Evolutionary conservation across 2,113 vertebrate genomes (phyloP), one percentile per base, ranked within the genome.

Genomic region (Cercopithecus mona): DNA sequence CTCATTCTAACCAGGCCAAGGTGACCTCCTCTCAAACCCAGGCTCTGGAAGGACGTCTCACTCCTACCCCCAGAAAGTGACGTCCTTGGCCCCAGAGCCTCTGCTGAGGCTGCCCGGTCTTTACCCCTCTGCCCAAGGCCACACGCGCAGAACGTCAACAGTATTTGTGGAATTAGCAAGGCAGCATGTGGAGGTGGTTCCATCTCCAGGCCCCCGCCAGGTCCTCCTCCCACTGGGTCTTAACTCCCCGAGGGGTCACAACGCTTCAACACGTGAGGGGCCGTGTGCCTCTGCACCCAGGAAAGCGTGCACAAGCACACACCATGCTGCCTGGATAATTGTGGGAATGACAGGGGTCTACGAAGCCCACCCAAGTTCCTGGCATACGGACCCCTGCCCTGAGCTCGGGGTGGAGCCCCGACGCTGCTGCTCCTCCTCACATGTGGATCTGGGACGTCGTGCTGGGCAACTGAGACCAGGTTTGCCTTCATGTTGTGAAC

Each of bases 311-410:
- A 25, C 1, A 14, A 61, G 8, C n/a, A n/a, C 32, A 78, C 18
- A 2, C 27, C 3, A 17, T 0, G 3, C 35, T 43, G 59, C 45
- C 12, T 59, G 32, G 1, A 8, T 5, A 23, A 35, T 25, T 45
- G 16, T 27, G 20, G 87, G 45, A 50, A n/a, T 40, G 2, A 52
- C 5, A 2, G 35, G 66, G 25, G 50, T 11, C 25, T 45, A 8
- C 12, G 17, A 25, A 38, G 13, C 48, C 85, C 45, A 11, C 45
- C 22, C 22, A 23, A 38, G 27, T 25, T 73, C 72, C 72, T 23
- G 22, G 22, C 11, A 27, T 43, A 76, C 7, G 3, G 73, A 30
- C 12, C 25, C 40, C 25, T 76, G 6, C 72, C 22, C 72, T 12
- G 72, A 73, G 72, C 72, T 73, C 10, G 22, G 20, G 9, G n/a